These are phyloP conservation scores for Solenopsis fugax DNA, from an alignment of 1,140 invertebrate species.

Conservation along the genomic window DNA sequence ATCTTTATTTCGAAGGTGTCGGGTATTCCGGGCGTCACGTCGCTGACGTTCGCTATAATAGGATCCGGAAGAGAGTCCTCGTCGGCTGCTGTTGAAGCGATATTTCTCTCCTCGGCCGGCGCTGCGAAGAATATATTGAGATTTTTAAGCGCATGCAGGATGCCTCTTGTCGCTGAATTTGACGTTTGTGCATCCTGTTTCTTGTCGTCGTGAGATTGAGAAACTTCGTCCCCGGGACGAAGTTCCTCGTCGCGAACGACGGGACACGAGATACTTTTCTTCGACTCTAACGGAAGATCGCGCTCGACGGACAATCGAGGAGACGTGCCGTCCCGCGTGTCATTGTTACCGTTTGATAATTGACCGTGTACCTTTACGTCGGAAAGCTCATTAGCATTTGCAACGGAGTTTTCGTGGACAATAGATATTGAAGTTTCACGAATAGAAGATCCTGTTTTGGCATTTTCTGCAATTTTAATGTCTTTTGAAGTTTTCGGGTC, in stretches of 20 bases:
- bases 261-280: not conserved
- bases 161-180: constrained; percentile 8
- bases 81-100: not conserved
- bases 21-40: constrained; percentile 56
- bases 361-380: not conserved
- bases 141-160: constrained; percentile 49
- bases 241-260: not conserved
- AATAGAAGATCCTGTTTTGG: too few relatives aligned
- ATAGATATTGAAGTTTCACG: not conserved
- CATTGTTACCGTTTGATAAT: constrained; percentile 5
- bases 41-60: constrained; percentile 35
- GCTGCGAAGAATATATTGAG: constrained; percentile 40
- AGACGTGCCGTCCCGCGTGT: not conserved
- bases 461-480: not conserved
- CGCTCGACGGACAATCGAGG: not conserved
- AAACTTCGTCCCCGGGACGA: not conserved
- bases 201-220: not conserved
- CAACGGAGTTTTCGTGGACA: not conserved
- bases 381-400: not conserved
- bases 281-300: not conserved
- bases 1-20: constrained; percentile 81
- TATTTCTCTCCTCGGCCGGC: not conserved
- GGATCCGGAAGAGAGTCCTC: not conserved
- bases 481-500: not conserved
- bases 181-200: not conserved